Percentiles rank a stretch among this genome's conserved stretches.
These are phyloP conservation scores for Cichlasoma orientale DNA, from an alignment of 2,797 vertebrate genomes.

Conservation along the genomic window DNA sequence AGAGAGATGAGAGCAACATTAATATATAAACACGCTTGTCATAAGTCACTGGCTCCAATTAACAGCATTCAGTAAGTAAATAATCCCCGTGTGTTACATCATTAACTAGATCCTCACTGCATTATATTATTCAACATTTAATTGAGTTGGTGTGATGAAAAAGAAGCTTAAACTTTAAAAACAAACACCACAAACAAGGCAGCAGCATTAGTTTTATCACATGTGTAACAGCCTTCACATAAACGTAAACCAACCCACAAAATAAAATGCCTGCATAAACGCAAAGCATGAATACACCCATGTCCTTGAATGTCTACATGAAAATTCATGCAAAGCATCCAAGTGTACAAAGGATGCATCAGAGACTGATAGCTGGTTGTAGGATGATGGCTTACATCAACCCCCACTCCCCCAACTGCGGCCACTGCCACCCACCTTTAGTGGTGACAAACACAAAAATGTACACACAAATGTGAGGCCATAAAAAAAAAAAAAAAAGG, in stretches of 20 bases:
- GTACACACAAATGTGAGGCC: neutral
- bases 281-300: conserved; percentile 24
- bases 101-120: neutral
- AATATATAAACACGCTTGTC: neutral
- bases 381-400: neutral
- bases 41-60: conserved; percentile 6
- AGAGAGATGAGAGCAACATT: neutral
- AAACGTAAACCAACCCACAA: conserved; percentile 40
- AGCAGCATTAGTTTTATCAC: neutral
- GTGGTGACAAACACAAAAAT: neutral
- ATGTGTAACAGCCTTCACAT: conserved; percentile 11
- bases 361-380: neutral
- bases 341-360: conserved; percentile 10
- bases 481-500: neutral
- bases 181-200: neutral
- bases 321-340: neutral
- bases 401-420: neutral
- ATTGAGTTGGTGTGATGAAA: neutral
- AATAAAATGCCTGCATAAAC: conserved; percentile 53
- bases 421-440: neutral
- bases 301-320: conserved; percentile 13
- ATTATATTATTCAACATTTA: neutral
- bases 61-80: conserved; percentile 8
- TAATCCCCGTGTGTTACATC: neutral
- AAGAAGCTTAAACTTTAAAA: conserved; percentile 6